Percentiles rank a stretch among this genome's conserved stretches.
Evolutionary conservation across 2,113 vertebrate species (phyloP).

Genomic region (Otis tarda): DNA sequence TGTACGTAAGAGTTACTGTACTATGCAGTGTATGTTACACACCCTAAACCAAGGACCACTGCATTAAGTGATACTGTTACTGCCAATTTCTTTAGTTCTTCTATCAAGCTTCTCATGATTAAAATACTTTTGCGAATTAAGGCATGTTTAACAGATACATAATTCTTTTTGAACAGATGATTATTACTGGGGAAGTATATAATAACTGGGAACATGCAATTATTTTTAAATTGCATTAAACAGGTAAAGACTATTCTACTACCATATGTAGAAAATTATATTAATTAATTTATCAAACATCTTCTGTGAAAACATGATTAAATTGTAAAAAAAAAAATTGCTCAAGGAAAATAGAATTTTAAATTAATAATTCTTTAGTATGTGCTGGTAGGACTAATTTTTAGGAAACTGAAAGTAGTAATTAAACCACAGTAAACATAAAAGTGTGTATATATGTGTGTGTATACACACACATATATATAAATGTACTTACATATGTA

Average conservation of each 20-base stretch:
- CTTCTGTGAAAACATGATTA: not conserved
- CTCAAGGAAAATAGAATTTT: not conserved
- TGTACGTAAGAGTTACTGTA: not conserved
- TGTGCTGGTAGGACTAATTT: not conserved
- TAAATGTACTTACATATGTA: not conserved
- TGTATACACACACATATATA: fast-evolving
- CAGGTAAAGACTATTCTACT: not conserved
- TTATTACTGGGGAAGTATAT: not conserved
- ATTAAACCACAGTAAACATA: not conserved
- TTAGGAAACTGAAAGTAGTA: not conserved
- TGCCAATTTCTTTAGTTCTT: not conserved
- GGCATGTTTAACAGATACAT: not conserved
- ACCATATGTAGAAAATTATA: not conserved
- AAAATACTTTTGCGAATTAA: not conserved
- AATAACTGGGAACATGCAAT: not conserved
- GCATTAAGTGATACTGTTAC: not conserved
- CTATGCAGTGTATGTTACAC: not conserved
- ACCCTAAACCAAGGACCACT: not conserved
- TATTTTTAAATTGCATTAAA: not conserved
- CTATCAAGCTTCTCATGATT: not conserved
- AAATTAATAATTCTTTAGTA: not conserved
- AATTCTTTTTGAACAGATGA: not conserved
- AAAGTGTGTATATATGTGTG: not conserved
- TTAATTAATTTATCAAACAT: not conserved
- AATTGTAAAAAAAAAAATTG: not conserved